phyloP scores from a whole-genome alignment of 2,113 vertebrate species.

The Agelaius phoeniceus region DNA sequence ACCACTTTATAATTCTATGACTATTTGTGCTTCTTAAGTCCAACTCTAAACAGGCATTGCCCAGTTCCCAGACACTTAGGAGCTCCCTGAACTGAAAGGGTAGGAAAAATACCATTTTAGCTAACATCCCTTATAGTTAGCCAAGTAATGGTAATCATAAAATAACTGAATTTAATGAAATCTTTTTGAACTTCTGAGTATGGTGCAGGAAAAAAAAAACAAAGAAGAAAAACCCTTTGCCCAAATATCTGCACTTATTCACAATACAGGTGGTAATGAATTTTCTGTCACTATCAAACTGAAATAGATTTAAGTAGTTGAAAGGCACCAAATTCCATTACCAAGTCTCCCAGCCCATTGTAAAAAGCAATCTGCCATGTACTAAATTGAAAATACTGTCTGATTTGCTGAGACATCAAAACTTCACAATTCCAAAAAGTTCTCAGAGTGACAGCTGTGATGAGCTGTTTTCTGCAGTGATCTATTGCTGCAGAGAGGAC shows the following conservation, averaged over 20 bases:
- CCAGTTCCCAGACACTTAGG: neutral
- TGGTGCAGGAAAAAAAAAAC: rapidly evolving
- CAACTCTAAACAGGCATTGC: neutral
- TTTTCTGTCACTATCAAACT: slow-evolving; percentile 55
- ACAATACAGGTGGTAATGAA: neutral
- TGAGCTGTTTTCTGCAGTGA: neutral
- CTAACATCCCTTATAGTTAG: neutral
- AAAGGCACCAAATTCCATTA: slow-evolving; percentile 63
- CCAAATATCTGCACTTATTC: neutral
- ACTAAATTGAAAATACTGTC: slow-evolving; percentile 62
- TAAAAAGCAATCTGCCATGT: slow-evolving; percentile 65
- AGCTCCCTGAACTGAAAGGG: neutral
- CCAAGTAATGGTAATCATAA: neutral
- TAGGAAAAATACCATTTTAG: neutral
- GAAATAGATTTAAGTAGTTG: slow-evolving; percentile 58
- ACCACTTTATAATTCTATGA: neutral
- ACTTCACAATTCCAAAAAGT: slow-evolving; percentile 19
- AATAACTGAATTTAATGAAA: neutral
- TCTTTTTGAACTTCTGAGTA: neutral
- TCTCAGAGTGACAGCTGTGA: slow-evolving; percentile 26
- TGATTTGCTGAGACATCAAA: slow-evolving; percentile 62
- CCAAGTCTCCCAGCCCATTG: slow-evolving; percentile 18
- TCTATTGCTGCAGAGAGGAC: neutral
- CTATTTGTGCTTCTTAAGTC: neutral
- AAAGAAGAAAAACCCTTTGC: neutral